phyloP scores from a whole-genome alignment of 1,140 invertebrate genomes.

The Drosophila pseudoananassae region DNA sequence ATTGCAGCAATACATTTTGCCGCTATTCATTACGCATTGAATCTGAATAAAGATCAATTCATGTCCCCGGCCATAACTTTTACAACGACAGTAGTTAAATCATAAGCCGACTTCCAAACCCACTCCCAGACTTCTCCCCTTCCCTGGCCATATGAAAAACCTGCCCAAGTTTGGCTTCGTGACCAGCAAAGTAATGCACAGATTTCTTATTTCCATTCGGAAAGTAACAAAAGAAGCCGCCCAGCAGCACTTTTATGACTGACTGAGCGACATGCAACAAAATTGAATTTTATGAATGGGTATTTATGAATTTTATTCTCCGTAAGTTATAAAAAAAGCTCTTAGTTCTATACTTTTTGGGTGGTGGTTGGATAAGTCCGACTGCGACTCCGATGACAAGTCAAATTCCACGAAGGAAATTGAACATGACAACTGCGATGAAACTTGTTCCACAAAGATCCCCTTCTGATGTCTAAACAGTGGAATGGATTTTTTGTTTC shows the following conservation, averaged over 20 bases:
- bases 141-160: slow-evolving; percentile 30
- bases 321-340: slow-evolving; percentile 56
- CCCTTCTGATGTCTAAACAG: slow-evolving; percentile 22
- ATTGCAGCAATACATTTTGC: slow-evolving; percentile 35
- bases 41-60: slow-evolving; percentile 49
- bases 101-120: slow-evolving; percentile 45
- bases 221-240: slow-evolving; percentile 68
- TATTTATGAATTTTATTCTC: slow-evolving; percentile 80
- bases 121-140: slow-evolving; percentile 27
- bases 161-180: slow-evolving; percentile 47
- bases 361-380: slow-evolving; percentile 17
- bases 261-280: slow-evolving; percentile 75
- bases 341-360: slow-evolving; percentile 46
- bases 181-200: slow-evolving; percentile 78
- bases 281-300: slow-evolving; percentile 82
- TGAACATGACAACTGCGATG: slow-evolving; percentile 77
- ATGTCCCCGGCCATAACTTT: slow-evolving; percentile 47
- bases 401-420: slow-evolving; percentile 62
- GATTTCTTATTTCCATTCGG: slow-evolving; percentile 70
- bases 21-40: slow-evolving; percentile 32
- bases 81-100: slow-evolving; percentile 62
- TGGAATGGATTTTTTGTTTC: slow-evolving; percentile 18
- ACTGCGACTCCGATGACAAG: slow-evolving; percentile 59
- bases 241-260: slow-evolving; percentile 66
- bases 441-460: slow-evolving; percentile 61